Evolutionary conservation across 2,113 vertebrate genomes (phyloP), one percentile per base, ranked within the genome.

Genomic region (Phylloscopus whistleri): DNA sequence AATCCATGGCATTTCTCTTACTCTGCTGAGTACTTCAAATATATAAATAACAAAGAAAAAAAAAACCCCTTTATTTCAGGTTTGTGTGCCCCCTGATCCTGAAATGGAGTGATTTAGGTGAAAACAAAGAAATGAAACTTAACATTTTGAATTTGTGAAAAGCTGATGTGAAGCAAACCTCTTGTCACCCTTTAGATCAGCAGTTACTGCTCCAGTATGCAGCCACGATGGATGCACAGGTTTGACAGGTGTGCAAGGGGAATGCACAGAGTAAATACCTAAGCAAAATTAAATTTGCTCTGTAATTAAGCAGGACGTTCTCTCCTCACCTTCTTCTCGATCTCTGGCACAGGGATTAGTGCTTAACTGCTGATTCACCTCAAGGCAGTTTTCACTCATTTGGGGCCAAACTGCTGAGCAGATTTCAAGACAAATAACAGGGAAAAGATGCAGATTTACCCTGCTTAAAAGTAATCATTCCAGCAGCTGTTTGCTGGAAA

Each of bases 401-500:
- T 85, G 51, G 28, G 6, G 20, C 8, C 41, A 31, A 56, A 83
- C 24, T 7, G 16, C 3, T 33, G 28, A 62, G 22, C 41, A 44
- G 46, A 66, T 88, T 79, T 91, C 52, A 41, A 94, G 41, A 44
- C 7, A 68, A 75, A 63, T 53, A 43, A 4, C 19, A 49, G 3
- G 22, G 41, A 11, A 44, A 82, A 58, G 9, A 23, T 55, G 35
- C 24, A 75, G 30, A 49, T 82, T 87, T 72, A n/a, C 13, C 10
- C 5, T 0, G 0, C 43, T 56, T 59, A 31, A 52, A 55, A 60
- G 18, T 31, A 60, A 11, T 19, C 16, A 26, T 81, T 60, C 10
- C 24, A 21, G 41, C 67, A 76, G 13, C 7, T 49, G 6, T 55
- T 67, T 72, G 12, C 52, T 56, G 70, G 63, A 51, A 85, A 51